phyloP scores from a whole-genome alignment of 1,140 invertebrate species.

The Pristionchus pacificus region DNA sequence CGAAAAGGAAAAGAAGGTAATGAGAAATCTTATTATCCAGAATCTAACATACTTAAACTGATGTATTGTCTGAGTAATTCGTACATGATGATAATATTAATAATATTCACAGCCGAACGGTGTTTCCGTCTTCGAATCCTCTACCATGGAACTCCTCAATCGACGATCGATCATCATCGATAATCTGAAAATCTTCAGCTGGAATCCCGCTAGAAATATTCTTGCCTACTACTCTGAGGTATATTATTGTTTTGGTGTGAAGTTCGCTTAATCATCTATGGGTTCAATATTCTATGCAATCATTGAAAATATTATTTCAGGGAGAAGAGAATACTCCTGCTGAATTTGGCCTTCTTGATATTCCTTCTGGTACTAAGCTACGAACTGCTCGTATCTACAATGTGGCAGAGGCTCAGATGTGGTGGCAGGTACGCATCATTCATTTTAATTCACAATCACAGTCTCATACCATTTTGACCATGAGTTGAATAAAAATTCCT shows the following conservation, averaged over 20 bases:
- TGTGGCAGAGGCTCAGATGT: conserved; percentile 94
- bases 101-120: conserved; percentile 62
- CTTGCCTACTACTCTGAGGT: conserved; percentile 91
- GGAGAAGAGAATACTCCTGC: conserved; percentile 41
- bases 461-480: no score
- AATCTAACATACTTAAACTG: not conserved
- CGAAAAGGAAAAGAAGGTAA: conserved; percentile 20
- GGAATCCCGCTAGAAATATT: conserved; percentile 93
- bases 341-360: conserved; percentile 53
- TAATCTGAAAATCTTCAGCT: conserved; percentile 77
- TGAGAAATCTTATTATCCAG: not conserved
- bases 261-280: no score
- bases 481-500: no score
- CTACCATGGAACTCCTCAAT: conserved; percentile 44
- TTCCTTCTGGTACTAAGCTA: conserved; percentile 75
- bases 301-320: conserved; percentile 19
- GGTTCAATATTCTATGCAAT: conserved; percentile 1
- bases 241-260: no score
- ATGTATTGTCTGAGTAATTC: not conserved
- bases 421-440: conserved; percentile 73
- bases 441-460: not conserved
- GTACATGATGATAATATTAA: not conserved
- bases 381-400: conserved; percentile 94
- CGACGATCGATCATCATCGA: conserved; percentile 42
- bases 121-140: conserved; percentile 81